These are phyloP conservation scores for Lepus oiostolus DNA, from an alignment of 2,797 vertebrate species.

Conservation along the genomic window DNA sequence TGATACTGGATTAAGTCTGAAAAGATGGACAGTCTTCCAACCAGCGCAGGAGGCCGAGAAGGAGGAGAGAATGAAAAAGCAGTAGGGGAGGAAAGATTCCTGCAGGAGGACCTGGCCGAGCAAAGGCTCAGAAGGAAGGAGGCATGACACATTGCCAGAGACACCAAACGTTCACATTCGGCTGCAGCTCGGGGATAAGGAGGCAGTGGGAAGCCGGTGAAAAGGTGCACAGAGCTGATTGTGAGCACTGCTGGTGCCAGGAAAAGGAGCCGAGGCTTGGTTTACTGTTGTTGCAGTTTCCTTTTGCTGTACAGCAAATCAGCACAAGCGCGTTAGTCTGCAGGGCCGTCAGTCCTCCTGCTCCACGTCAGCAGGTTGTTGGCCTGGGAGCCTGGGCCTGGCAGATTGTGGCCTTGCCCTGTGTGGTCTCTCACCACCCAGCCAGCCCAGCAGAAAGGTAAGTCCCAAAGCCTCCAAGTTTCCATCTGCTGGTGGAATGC, in stretches of 20 bases:
- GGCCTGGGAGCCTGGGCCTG: not conserved
- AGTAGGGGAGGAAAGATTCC: not conserved
- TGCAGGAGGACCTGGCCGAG: not conserved
- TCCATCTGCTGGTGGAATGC: no score
- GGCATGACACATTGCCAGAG: not conserved
- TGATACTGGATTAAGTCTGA: not conserved
- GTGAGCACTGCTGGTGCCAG: not conserved
- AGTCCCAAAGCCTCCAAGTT: no score
- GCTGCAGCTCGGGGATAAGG: not conserved
- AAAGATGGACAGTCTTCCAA: not conserved
- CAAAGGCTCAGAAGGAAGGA: not conserved
- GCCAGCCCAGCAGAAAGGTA: not conserved
- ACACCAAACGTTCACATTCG: not conserved
- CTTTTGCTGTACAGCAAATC: not conserved
- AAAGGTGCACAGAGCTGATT: not conserved
- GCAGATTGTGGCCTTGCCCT: not conserved
- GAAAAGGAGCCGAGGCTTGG: not conserved
- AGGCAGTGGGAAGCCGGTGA: not conserved
- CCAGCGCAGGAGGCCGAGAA: not conserved
- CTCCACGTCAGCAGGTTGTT: not conserved
- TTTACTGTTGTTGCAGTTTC: not conserved
- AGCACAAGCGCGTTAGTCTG: not conserved
- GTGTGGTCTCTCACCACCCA: not conserved
- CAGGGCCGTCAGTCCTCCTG: no score
- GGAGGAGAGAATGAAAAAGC: not conserved